These are phyloP conservation scores for Belgica antarctica DNA, from an alignment of 2,888 invertebrate genomes.

Conservation along the genomic window DNA sequence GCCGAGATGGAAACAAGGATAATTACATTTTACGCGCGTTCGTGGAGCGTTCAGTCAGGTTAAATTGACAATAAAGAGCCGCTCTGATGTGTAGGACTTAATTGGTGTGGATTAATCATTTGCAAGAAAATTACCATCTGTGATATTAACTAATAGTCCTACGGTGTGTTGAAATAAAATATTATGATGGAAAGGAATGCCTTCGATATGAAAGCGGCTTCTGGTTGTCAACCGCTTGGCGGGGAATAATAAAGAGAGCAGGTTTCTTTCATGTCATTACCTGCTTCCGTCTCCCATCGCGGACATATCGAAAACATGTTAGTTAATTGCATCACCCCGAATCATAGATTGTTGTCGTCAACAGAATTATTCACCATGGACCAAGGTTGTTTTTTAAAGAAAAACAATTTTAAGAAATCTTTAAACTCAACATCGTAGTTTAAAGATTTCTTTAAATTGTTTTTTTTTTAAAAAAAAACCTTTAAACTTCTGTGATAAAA, in stretches of 20 bases:
- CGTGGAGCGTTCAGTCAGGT: neutral
- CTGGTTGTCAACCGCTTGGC: neutral
- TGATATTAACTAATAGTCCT: too few relatives aligned
- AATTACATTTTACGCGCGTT: constrained; percentile 18
- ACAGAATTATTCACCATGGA: too few relatives aligned
- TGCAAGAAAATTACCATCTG: constrained; percentile 22
- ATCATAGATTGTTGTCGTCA: too few relatives aligned
- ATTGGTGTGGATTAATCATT: constrained; percentile 18
- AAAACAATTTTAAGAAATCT: too few relatives aligned
- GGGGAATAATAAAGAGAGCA: neutral
- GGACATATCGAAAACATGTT: too few relatives aligned
- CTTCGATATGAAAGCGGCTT: neutral
- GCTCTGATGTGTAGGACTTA: neutral
- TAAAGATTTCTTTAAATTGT: too few relatives aligned
- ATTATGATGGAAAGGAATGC: neutral
- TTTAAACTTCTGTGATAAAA: too few relatives aligned
- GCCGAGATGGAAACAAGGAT: neutral
- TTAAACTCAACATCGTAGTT: too few relatives aligned
- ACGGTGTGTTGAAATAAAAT: constrained; percentile 22
- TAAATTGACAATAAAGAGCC: constrained; percentile 1
- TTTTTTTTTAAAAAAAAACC: too few relatives aligned
- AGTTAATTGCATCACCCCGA: too few relatives aligned
- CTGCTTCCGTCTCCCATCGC: neutral
- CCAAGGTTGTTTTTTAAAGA: too few relatives aligned
- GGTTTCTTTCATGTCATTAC: neutral